phyloP scores from a whole-genome alignment of 2,888 invertebrate species.

The Eupithecia subumbrata region DNA sequence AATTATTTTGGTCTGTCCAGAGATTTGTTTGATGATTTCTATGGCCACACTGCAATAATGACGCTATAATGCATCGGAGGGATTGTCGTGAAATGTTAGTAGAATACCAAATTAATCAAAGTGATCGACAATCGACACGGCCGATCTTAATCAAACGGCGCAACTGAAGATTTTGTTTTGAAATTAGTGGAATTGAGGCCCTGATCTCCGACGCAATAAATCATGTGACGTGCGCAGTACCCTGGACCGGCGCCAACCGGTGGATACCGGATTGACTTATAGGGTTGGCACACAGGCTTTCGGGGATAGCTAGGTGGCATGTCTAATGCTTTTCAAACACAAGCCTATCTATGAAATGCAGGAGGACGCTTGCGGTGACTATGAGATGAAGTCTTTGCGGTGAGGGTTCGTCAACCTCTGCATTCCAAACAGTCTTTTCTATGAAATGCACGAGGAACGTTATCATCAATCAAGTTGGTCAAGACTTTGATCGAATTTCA shows the following conservation, averaged over 20 bases:
- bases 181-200: too few species aligned
- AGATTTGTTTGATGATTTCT: too few species aligned
- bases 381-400: too few species aligned
- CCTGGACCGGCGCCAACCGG: conserved; percentile 42
- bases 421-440: too few species aligned
- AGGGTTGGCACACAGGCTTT: conserved; percentile 28
- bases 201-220: conserved; percentile 42
- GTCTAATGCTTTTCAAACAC: conserved; percentile 3
- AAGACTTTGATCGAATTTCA: neutral
- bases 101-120: too few species aligned
- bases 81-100: too few species aligned
- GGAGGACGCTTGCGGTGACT: neutral
- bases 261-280: conserved; percentile 45
- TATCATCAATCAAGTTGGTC: neutral
- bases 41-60: too few species aligned
- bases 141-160: too few species aligned
- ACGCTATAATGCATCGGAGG: too few species aligned
- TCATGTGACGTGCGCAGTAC: conserved; percentile 46
- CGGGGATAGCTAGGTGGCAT: conserved; percentile 12
- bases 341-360: neutral
- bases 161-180: too few species aligned
- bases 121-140: too few species aligned
- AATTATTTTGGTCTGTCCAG: too few species aligned
- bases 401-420: neutral
- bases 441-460: neutral